Conservation (phyloP, 92 coral and sea anemone genomes). For the Siderastrea siderea region DNA sequence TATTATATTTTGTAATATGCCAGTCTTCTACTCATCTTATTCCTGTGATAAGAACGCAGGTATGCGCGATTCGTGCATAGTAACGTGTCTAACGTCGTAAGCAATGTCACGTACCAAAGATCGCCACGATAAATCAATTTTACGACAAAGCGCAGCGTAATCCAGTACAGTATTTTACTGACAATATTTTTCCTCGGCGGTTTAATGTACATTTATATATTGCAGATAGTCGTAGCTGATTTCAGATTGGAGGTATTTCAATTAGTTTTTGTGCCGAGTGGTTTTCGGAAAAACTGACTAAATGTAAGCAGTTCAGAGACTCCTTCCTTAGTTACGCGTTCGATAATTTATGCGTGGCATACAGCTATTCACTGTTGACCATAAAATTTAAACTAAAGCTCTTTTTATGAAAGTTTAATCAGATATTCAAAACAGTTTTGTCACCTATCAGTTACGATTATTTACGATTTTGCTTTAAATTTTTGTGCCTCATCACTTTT, state of each 20-base stretch:
- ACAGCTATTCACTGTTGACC: neutral
- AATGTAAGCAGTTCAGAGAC: neutral
- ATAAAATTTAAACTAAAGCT: neutral
- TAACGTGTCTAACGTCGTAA: neutral
- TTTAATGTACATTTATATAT: neutral
- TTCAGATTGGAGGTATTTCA: neutral
- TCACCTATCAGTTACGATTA: too few relatives aligned
- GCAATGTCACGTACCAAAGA: neutral
- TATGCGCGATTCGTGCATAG: neutral
- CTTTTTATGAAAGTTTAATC: neutral
- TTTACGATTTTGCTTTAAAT: too few relatives aligned
- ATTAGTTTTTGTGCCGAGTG: neutral
- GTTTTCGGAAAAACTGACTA: neutral
- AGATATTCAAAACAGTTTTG: too few relatives aligned
- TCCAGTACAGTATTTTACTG: neutral
- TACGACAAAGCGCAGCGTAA: neutral
- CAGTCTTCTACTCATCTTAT: too few relatives aligned
- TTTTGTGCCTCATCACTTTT: too few relatives aligned
- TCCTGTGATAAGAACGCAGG: neutral
- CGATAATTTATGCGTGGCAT: neutral
- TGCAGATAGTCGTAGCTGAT: neutral
- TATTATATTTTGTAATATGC: too few relatives aligned
- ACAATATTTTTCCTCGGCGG: neutral
- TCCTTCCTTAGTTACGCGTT: conserved; percentile 6
- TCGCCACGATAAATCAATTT: neutral